Evolutionary conservation across 2,888 invertebrate species (phyloP).

Genomic region (Acrobasis consociella): DNA sequence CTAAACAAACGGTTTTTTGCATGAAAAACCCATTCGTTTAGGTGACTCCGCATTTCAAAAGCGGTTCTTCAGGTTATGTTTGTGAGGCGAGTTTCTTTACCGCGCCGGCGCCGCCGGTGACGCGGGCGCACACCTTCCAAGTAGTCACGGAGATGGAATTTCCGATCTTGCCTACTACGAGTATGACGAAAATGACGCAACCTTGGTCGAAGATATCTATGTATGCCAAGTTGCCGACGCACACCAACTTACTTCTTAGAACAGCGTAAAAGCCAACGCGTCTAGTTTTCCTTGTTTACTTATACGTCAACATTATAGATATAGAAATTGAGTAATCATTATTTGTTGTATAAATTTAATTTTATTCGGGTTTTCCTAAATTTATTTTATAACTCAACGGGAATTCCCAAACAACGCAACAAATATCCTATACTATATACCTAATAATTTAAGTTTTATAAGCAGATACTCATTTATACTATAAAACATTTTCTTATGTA

Average conservation of each 20-base stretch:
- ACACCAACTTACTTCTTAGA: slow-evolving; percentile 55
- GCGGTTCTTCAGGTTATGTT: slow-evolving; percentile 10
- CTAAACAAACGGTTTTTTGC: too few species aligned
- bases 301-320: slow-evolving; percentile 18
- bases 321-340: background rate
- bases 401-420: background rate
- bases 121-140: slow-evolving; percentile 28
- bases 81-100: background rate
- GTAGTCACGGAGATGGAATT: slow-evolving; percentile 58
- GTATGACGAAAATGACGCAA: slow-evolving; percentile 47
- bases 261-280: slow-evolving; percentile 44
- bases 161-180: slow-evolving; percentile 48
- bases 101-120: background rate
- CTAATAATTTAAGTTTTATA: too few species aligned
- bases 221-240: slow-evolving; percentile 25
- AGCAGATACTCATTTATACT: too few species aligned
- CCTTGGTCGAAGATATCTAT: slow-evolving; percentile 35
- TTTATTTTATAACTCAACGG: background rate
- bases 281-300: slow-evolving; percentile 56
- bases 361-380: background rate
- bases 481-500: too few species aligned
- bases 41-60: too few species aligned
- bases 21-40: too few species aligned
- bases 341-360: background rate
- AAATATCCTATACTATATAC: too few species aligned